Conservation (phyloP, 2,888 invertebrate species). For the Anthrax anthrax region DNA sequence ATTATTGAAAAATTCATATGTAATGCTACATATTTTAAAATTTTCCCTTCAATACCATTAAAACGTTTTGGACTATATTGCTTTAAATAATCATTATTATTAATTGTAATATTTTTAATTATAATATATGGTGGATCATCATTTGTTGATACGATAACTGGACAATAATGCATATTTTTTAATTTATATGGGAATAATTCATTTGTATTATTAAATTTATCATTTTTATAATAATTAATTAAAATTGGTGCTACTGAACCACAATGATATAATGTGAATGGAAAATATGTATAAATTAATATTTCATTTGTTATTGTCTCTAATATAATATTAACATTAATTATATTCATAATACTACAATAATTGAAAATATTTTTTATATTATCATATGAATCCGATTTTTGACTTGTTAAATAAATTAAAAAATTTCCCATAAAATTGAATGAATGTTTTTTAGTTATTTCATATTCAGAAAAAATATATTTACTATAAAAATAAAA, state of each 20-base stretch:
- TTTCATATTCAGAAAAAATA: no score
- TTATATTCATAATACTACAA: neutral
- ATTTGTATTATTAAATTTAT: neutral
- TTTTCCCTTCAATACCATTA: constrained; percentile 9
- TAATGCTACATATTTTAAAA: constrained; percentile 7
- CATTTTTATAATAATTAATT: neutral
- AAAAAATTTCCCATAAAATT: no score
- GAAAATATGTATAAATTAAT: neutral
- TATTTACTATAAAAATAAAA: no score
- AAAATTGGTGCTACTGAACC: neutral
- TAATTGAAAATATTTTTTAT: neutral
- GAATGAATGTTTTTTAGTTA: no score
- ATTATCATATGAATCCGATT: neutral
- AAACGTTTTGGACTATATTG: neutral
- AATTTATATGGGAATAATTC: constrained; percentile 3
- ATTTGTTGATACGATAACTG: constrained; percentile 1
- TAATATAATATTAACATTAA: neutral
- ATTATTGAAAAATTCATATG: constrained; percentile 8
- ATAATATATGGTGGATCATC: constrained; percentile 7
- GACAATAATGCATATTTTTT: constrained; percentile 5
- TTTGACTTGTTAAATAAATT: no score
- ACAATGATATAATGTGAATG: neutral
- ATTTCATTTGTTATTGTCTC: neutral
- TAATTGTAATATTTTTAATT: neutral
- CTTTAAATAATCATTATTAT: neutral